These are phyloP conservation scores for Thymelicus sylvestris DNA, from an alignment of 2,888 invertebrate species.

Conservation along the genomic window DNA sequence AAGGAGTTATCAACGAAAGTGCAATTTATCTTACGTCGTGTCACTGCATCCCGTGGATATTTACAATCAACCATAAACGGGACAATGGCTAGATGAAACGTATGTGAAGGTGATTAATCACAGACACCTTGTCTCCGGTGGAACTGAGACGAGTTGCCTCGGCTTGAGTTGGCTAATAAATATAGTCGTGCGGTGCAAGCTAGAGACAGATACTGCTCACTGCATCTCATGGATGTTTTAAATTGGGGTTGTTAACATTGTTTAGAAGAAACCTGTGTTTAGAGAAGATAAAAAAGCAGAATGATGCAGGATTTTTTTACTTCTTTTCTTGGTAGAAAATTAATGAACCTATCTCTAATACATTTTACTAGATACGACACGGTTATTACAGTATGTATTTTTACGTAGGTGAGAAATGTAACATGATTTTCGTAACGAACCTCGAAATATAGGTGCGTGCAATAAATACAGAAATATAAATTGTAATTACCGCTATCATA, in stretches of 20 bases:
- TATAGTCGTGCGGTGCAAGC: background rate
- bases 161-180: slow-evolving; percentile 9
- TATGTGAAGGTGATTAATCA: slow-evolving; percentile 23
- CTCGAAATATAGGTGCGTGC: no score
- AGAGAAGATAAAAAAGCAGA: no score
- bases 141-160: slow-evolving; percentile 4
- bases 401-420: no score
- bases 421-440: no score
- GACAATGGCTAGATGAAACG: slow-evolving; percentile 5
- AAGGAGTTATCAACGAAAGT: background rate
- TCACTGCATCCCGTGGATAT: slow-evolving; percentile 1
- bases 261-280: background rate
- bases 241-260: background rate
- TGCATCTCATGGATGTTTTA: background rate
- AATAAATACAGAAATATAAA: no score
- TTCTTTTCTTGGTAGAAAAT: background rate
- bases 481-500: no score
- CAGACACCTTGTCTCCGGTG: slow-evolving; percentile 8
- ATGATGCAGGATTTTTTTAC: background rate
- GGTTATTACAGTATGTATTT: no score
- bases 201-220: background rate
- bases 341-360: no score
- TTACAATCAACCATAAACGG: background rate
- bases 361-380: no score
- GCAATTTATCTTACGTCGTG: slow-evolving; percentile 8